phyloP scores from a whole-genome alignment of 92 coral and sea anemone genomes.

The Chrysogorgia sp. region DNA sequence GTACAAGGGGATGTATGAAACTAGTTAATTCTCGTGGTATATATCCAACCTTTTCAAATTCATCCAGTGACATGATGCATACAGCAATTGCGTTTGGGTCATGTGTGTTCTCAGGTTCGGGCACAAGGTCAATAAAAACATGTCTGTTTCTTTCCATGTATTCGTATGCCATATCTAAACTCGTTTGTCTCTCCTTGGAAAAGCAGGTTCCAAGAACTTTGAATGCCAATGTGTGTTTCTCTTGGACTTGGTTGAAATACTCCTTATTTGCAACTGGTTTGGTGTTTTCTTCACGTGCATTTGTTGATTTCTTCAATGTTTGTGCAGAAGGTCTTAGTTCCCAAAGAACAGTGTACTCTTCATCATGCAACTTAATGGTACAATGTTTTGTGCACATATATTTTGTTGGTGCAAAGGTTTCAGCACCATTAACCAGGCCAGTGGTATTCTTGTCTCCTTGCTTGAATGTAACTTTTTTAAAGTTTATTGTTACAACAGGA shows the following conservation, averaged over 20 bases:
- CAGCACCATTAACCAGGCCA: conserved; percentile 40
- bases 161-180: conserved; percentile 54
- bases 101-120: conserved; percentile 56
- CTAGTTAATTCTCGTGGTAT: conserved; percentile 52
- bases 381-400: conserved; percentile 47
- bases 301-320: conserved; percentile 3
- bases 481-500: conserved; percentile 58
- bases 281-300: not conserved
- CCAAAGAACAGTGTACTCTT: conserved; percentile 59
- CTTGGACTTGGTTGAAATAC: not conserved
- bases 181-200: conserved; percentile 27
- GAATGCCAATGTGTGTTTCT: conserved; percentile 25
- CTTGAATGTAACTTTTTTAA: conserved; percentile 44
- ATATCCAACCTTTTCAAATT: conserved; percentile 62
- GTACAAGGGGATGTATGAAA: conserved; percentile 45
- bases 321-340: conserved; percentile 12
- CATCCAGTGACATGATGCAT: conserved; percentile 4
- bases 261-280: not conserved
- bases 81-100: conserved; percentile 68
- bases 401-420: conserved; percentile 20
- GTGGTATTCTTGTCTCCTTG: conserved; percentile 26
- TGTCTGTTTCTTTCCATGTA: conserved; percentile 59
- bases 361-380: conserved; percentile 20
- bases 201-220: conserved; percentile 60
- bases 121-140: conserved; percentile 40